These are phyloP conservation scores for Sebastes schlegelii DNA, from an alignment of 2,113 vertebrate genomes.

Conservation along the genomic window DNA sequence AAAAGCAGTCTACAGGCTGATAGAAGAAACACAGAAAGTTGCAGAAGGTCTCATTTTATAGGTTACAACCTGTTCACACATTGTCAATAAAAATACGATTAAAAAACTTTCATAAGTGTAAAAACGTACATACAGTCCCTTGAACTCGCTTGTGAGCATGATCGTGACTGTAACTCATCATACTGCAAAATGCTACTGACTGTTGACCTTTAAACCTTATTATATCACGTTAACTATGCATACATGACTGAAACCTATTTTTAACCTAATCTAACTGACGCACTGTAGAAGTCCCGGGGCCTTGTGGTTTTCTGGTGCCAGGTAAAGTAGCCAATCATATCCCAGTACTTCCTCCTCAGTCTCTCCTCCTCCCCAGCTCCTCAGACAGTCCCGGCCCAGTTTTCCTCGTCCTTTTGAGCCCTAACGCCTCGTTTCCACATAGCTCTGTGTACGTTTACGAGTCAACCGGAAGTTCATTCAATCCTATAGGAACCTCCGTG, in stretches of 20 bases:
- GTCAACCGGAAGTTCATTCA: no score
- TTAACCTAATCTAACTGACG: slow-evolving; percentile 82
- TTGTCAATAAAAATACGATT: no score
- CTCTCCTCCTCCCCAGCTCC: slow-evolving; percentile 46
- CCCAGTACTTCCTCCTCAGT: slow-evolving; percentile 71
- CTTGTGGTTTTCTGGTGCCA: slow-evolving; percentile 94
- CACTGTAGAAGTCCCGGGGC: slow-evolving; percentile 90
- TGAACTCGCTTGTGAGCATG: slow-evolving; percentile 14
- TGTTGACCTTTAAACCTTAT: slow-evolving; percentile 49
- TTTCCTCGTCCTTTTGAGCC: slow-evolving; percentile 50
- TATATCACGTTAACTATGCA: slow-evolving; percentile 50
- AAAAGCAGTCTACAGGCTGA: no score
- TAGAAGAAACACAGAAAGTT: no score
- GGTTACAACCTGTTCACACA: no score
- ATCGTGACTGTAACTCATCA: slow-evolving; percentile 24
- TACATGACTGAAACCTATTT: slow-evolving; percentile 77
- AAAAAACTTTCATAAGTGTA: no score
- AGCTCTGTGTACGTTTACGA: no score
- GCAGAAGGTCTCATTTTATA: no score
- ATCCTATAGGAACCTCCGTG: no score
- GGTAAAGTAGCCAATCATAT: slow-evolving; percentile 88
- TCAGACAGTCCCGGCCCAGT: slow-evolving; percentile 53
- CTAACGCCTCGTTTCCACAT: background rate
- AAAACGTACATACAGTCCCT: no score
- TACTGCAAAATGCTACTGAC: slow-evolving; percentile 38